phyloP scores from a whole-genome alignment of 2,113 vertebrate species.

The Panurus biarmicus region DNA sequence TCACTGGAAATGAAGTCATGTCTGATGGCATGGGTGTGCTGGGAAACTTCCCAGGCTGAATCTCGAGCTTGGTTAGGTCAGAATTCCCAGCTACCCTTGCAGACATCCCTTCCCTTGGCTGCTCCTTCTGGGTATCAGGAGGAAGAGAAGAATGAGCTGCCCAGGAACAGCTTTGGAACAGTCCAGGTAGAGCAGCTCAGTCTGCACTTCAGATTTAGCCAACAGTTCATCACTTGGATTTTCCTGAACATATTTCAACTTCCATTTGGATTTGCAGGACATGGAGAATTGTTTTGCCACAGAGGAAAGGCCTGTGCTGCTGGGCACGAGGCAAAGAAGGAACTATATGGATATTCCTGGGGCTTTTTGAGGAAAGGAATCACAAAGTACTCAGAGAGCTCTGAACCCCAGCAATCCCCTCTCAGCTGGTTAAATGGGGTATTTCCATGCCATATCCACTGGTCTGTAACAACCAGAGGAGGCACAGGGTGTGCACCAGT shows the following conservation, averaged over 20 bases:
- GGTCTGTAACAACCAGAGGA: neutral
- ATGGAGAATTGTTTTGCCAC: neutral
- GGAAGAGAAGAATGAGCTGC: neutral
- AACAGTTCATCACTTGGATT: neutral
- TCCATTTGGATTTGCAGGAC: neutral
- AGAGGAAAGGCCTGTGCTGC: neutral
- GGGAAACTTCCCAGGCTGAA: neutral
- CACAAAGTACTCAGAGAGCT: neutral
- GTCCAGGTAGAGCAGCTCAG: neutral
- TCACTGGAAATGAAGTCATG: constrained; percentile 35
- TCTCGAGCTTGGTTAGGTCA: neutral
- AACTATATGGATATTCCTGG: neutral
- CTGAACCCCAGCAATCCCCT: neutral
- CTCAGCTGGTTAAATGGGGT: fast-evolving
- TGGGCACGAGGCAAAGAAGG: neutral
- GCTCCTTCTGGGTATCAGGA: neutral
- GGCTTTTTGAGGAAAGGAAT: neutral
- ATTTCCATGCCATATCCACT: neutral
- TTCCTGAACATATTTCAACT: neutral
- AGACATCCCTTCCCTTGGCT: neutral
- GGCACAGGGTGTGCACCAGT: neutral
- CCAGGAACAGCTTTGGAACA: neutral
- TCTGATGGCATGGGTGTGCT: neutral
- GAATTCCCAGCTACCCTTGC: neutral
- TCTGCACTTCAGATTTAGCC: neutral